phyloP scores from a whole-genome alignment of 2,113 vertebrate species.

The Lucifuga dentata region DNA sequence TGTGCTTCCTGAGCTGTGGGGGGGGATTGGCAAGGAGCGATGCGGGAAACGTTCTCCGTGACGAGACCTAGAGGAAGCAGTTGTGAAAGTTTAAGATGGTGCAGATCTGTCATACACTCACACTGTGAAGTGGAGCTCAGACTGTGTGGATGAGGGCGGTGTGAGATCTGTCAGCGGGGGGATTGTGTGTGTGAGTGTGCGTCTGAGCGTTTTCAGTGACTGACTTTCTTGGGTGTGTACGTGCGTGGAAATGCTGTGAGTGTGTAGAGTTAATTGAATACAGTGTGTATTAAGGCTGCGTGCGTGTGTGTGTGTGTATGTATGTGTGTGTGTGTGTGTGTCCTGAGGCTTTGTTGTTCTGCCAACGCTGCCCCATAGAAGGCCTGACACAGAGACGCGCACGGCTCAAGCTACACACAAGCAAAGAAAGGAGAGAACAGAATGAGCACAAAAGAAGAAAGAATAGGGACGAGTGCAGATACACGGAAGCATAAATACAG shows the following conservation, averaged over 20 bases:
- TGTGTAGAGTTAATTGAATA: slow-evolving; percentile 76
- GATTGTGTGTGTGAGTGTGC: slow-evolving; percentile 41
- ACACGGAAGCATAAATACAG: slow-evolving; percentile 35
- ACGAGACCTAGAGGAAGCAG: slow-evolving; percentile 64
- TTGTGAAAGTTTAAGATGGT: slow-evolving; percentile 40
- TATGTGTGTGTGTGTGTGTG: slow-evolving; percentile 45
- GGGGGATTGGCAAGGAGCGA: slow-evolving; percentile 30
- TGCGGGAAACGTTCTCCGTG: slow-evolving; percentile 30
- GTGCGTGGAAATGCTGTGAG: slow-evolving; percentile 63
- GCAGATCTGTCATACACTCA: slow-evolving; percentile 60
- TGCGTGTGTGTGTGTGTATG: slow-evolving; percentile 56
- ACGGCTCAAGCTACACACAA: slow-evolving; percentile 48
- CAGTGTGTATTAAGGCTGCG: slow-evolving; percentile 71
- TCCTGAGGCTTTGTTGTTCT: slow-evolving; percentile 77
- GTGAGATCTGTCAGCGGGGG: slow-evolving; percentile 72
- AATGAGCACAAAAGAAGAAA: slow-evolving; percentile 56
- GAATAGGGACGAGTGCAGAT: slow-evolving; percentile 24
- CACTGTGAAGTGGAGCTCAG: slow-evolving; percentile 52
- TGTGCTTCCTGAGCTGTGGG: slow-evolving; percentile 71
- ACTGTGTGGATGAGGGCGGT: slow-evolving; percentile 46
- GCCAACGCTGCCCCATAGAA: slow-evolving; percentile 76
- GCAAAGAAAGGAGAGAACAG: slow-evolving; percentile 39
- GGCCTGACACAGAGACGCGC: slow-evolving; percentile 54
- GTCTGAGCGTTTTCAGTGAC: no score
- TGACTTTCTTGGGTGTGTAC: no score